Base-by-base conservation (phyloP, 2,113 vertebrate species). In the Lepisosteus oculatus region DNA sequence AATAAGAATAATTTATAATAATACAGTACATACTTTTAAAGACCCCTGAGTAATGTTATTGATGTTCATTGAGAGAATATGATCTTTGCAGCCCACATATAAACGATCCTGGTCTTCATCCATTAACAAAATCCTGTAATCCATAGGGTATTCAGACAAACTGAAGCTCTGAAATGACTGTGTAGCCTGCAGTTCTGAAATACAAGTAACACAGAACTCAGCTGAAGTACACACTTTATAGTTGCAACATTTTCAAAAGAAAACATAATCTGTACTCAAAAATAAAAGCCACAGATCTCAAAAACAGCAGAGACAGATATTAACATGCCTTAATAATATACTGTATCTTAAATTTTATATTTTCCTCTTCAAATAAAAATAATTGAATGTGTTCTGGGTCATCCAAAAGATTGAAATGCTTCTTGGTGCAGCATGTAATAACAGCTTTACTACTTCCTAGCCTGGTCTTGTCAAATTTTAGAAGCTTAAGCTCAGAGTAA, bases 81-180 rank as follows among this genome's bases (percentile, higher is more conserved):
- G 94, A 85, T 99, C 95, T 87, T 99, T 99, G 86, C 96, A 96
- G 85, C 97, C 97, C 84, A 99, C 94, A 0, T 98, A 99, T 87
- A 99, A 94, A 42, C 95, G 89, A 83, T 99, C 97, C 83, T 99
- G 97, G 87, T 99, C 97, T 90, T 99, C 97, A 77, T 99, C 97
- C 97, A 98, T 94, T 42, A 95, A 88, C 78, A 99, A 92, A 86
- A 99, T 97, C 86, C 96, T 92, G 86, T 98, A 99, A 89, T 99
- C 97, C 88, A 98, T 93, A 15, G 93, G 89, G 67, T 89, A 90
- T 61, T 95, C 93, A 13, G 95, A 95, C 69, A 98, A 85, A 68
- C 89, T 93, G 87, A 94, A 95, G 83, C 95, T 91, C 73, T 97
- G 93, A 3, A 95, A 93, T 12, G 95, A 94, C 84, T 89, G 92